Evolutionary conservation across 2,888 invertebrate genomes (phyloP), one percentile per base, ranked within the genome.

Genomic region (Ptilodon capucinus): DNA sequence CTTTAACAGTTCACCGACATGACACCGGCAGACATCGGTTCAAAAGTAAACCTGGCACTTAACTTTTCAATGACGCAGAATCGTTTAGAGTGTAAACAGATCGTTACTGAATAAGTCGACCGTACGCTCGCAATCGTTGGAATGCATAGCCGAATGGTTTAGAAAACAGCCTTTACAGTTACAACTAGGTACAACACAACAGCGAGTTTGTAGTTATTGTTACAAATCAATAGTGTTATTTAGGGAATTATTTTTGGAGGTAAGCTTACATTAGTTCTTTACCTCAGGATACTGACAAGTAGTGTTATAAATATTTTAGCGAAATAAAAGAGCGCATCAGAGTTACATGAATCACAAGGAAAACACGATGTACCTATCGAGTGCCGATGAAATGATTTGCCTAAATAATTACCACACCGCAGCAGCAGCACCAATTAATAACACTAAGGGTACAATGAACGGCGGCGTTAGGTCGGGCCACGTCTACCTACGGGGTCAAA

Each of bases 41-140:
- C n/a, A n/a, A 13, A 30, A 30, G n/a, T n/a, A 13, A n/a, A n/a
- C 0, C 13, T n/a, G 35, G 8, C 35, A 17, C 35, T 17, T 8
- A 17, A 35, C 17, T 7, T 5, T 16, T 35, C n/a, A 18, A 18
- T 11, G 8, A 4, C 11, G 19, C 36, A n/a, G 2, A 36, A 5
- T 19, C 35, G 35, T n/a, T 25, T 43, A 35, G 46, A n/a, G 36
- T 47, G 42, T 45, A 48, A 54, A 47, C 38, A 59, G 30, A 13
- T 42, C 35, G 32, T 18, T 48, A 36, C 44, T 53, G 23, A 52
- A 48, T 46, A 47, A 36, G 17, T 62, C 44, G 50, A 43, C 44
- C 48, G 48, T 16, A 45, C 34, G 46, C 45, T 7, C 35, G 23
- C 30, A 17, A 42, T 35, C 28, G 8, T 7, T 8, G 5, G n/a